Evolutionary conservation across 2,113 vertebrate genomes (phyloP).

Genomic region (Tachysurus fulvidraco): DNA sequence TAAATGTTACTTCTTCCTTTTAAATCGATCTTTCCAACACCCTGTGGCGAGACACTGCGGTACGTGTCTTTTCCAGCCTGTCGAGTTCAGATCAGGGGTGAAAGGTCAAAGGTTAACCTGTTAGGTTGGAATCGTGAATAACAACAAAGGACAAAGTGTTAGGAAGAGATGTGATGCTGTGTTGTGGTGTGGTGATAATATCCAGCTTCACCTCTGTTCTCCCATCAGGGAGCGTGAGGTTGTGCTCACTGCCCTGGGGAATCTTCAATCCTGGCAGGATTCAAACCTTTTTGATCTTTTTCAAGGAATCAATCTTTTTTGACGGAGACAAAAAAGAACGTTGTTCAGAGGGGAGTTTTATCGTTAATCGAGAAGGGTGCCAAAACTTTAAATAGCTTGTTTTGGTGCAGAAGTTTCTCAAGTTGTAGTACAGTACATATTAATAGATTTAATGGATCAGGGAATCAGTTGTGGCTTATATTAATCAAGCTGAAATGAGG

Average conservation of each 20-base stretch:
- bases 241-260: not conserved
- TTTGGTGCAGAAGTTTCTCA: not conserved
- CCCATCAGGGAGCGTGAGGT: not conserved
- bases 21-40: not conserved
- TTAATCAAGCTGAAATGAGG: not conserved
- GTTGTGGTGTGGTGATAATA: slow-evolving; percentile 62
- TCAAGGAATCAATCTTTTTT: slow-evolving; percentile 81
- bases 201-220: slow-evolving; percentile 60
- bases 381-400: not conserved
- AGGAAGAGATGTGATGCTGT: slow-evolving; percentile 47
- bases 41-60: not conserved
- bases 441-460: not conserved
- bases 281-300: slow-evolving; percentile 78
- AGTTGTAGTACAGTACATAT: not conserved
- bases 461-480: not conserved
- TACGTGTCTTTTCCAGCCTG: not conserved
- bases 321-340: slow-evolving; percentile 67
- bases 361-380: slow-evolving; percentile 21
- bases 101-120: slow-evolving; percentile 87
- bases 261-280: slow-evolving; percentile 58
- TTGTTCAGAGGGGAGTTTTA: slow-evolving; percentile 62
- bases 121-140: slow-evolving; percentile 85
- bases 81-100: slow-evolving; percentile 71
- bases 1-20: not conserved
- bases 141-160: slow-evolving; percentile 81